Conservation (phyloP, 2,888 invertebrate genomes). For the Rhagonycha fulva region DNA sequence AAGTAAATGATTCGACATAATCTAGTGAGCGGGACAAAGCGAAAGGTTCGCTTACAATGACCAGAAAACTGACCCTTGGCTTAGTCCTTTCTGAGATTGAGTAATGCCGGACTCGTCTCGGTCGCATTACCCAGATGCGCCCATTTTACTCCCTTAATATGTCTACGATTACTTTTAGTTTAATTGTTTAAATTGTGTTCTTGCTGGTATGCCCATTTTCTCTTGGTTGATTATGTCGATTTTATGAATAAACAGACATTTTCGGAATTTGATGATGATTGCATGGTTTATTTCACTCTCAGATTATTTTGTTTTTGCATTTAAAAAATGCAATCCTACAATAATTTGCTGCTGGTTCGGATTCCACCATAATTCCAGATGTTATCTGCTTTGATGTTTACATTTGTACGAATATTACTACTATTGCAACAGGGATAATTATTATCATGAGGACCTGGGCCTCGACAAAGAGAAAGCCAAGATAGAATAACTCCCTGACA, state of each 20-base stretch:
- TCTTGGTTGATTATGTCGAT: not conserved
- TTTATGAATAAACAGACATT: not conserved
- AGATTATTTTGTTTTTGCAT: not conserved
- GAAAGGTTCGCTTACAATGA: constrained; percentile 45
- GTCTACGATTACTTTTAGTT: constrained; percentile 24
- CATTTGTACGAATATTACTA: no score
- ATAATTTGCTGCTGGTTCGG: no score
- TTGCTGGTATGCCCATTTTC: not conserved
- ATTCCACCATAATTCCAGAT: no score
- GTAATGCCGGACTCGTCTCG: constrained; percentile 37
- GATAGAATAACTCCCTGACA: no score
- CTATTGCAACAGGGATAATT: no score
- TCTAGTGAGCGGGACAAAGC: constrained; percentile 41
- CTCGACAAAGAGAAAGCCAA: no score
- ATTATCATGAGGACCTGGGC: no score
- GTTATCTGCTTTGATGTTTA: no score
- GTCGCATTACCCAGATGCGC: constrained; percentile 38
- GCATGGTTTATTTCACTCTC: not conserved
- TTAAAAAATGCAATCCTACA: no score
- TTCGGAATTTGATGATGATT: not conserved
- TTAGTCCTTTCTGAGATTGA: constrained; percentile 37
- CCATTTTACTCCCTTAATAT: constrained; percentile 23
- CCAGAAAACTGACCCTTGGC: constrained; percentile 39
- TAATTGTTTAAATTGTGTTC: constrained; percentile 8
- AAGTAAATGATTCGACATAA: constrained; percentile 56